Percentiles rank a stretch among this genome's conserved stretches.
These are phyloP conservation scores for Cottoperca gobio DNA, from an alignment of 2,797 vertebrate species.

Conservation along the genomic window DNA sequence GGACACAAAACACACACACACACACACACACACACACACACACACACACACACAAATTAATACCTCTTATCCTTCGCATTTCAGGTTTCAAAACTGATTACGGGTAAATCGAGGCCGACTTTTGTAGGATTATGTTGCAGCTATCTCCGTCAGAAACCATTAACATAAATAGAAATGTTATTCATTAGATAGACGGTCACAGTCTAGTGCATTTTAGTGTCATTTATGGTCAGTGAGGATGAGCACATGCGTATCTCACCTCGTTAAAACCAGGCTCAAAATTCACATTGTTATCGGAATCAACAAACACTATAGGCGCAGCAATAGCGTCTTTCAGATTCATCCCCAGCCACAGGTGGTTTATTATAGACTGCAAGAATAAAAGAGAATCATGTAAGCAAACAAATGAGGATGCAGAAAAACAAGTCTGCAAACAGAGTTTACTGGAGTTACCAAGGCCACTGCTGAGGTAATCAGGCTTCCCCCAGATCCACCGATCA, in stretches of 20 bases:
- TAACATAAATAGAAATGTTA: conserved; percentile 16
- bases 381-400: conserved; percentile 20
- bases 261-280: conserved; percentile 70
- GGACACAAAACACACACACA: conserved; percentile 29
- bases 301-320: conserved; percentile 82
- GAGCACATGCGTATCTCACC: conserved; percentile 60
- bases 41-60: conserved; percentile 17
- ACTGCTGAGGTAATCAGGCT: conserved; percentile 87
- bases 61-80: conserved; percentile 13
- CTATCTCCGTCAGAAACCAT: conserved; percentile 37
- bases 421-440: not conserved
- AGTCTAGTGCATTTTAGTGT: conserved; percentile 9
- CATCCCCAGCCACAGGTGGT: conserved; percentile 91
- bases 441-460: conserved; percentile 83
- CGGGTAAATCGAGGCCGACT: conserved; percentile 25
- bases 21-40: conserved; percentile 28
- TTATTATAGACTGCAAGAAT: conserved; percentile 85
- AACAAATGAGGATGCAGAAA: conserved; percentile 15
- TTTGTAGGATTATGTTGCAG: conserved; percentile 26
- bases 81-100: conserved; percentile 35
- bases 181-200: conserved; percentile 14
- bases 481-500: conserved; percentile 94
- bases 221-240: conserved; percentile 14
- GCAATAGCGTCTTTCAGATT: conserved; percentile 84
- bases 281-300: conserved; percentile 57